A percentile compares a stretch with the other conserved stretches of the same genome.
These are phyloP conservation scores for Ophiodon elongatus DNA, from an alignment of 2,113 vertebrate genomes.

Conservation along the genomic window DNA sequence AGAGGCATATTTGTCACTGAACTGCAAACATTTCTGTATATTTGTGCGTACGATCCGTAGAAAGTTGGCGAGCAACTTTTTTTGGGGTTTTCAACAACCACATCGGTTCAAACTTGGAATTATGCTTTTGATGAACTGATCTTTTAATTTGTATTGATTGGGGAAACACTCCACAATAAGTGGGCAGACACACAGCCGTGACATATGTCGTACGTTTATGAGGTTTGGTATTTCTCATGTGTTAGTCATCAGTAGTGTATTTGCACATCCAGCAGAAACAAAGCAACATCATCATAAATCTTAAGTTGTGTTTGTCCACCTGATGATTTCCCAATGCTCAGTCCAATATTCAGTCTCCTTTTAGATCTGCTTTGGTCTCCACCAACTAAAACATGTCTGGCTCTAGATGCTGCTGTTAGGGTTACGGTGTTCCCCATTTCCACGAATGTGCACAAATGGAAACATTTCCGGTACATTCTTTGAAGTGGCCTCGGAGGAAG, in stretches of 20 bases:
- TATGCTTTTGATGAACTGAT: background rate
- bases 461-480: constrained; percentile 38
- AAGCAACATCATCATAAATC: background rate
- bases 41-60: background rate
- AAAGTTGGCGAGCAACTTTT: too few relatives aligned
- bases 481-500: background rate
- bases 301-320: background rate
- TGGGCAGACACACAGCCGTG: background rate
- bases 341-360: background rate
- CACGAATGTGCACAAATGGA: constrained; percentile 14
- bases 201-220: background rate
- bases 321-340: too few relatives aligned
- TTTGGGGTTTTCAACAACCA: background rate
- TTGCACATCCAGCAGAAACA: background rate
- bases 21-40: background rate
- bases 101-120: background rate
- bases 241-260: background rate
- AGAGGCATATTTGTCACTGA: background rate
- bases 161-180: background rate
- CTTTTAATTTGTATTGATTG: background rate
- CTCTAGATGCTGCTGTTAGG: background rate
- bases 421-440: background rate
- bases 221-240: background rate
- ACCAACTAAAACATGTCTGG: background rate
- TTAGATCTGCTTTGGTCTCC: background rate